phyloP scores from a whole-genome alignment of 2,113 vertebrate species.

The Lontra canadensis region DNA sequence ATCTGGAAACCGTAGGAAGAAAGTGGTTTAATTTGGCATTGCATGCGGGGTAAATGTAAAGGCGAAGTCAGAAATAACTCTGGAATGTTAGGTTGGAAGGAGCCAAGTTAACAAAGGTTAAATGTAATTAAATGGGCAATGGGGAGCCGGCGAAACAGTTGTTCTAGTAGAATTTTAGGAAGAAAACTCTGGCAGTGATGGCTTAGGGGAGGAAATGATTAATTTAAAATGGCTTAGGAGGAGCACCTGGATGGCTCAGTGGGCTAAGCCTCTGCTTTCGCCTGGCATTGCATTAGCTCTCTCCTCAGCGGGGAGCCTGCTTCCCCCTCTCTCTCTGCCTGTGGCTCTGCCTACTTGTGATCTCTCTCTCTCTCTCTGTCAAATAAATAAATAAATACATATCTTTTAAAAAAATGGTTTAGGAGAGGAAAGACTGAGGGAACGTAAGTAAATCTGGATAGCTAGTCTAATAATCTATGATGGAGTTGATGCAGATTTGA shows the following conservation, averaged over 20 bases:
- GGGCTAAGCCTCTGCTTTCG: too few relatives aligned
- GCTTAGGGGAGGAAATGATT: neutral
- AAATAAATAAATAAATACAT: too few relatives aligned
- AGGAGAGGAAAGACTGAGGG: neutral
- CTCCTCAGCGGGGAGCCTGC: too few relatives aligned
- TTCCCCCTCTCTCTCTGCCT: too few relatives aligned
- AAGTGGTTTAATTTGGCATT: neutral
- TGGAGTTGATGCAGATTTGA: neutral
- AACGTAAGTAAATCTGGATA: neutral
- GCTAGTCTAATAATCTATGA: neutral
- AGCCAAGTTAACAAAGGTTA: neutral
- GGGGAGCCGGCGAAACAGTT: neutral
- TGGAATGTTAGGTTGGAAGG: neutral
- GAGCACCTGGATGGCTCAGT: too few relatives aligned
- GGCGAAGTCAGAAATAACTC: neutral
- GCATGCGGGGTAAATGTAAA: neutral
- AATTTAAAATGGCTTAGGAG: too few relatives aligned
- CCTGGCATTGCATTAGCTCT: too few relatives aligned
- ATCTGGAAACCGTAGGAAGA: neutral
- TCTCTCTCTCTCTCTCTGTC: too few relatives aligned
- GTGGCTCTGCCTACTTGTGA: too few relatives aligned
- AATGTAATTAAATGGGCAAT: neutral
- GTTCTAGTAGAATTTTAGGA: neutral
- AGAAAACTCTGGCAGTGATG: neutral
- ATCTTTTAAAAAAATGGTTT: neutral